phyloP scores from a whole-genome alignment of 2,888 invertebrate genomes.

The Chrysolina americana region DNA sequence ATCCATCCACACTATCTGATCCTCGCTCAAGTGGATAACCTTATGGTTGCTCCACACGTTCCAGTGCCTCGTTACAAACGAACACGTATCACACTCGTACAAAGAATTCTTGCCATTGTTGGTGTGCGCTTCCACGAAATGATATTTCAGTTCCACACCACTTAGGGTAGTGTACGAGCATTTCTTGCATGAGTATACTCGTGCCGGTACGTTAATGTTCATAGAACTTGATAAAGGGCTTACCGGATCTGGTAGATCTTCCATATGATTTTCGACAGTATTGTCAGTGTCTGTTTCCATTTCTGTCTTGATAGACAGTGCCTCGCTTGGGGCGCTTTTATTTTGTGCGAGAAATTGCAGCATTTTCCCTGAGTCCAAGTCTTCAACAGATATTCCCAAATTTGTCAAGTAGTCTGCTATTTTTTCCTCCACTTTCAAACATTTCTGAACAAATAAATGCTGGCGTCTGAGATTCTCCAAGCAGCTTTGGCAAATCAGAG shows the following conservation, averaged over 20 bases:
- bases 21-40: constrained; percentile 33
- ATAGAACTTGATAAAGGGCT: no score
- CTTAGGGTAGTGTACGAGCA: constrained; percentile 26
- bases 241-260: neutral
- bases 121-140: constrained; percentile 22
- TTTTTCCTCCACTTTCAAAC: constrained; percentile 6
- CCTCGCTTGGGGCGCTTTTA: neutral
- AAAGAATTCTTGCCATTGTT: constrained; percentile 2
- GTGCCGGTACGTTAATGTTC: neutral
- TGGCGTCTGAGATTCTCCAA: neutral
- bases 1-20: constrained; percentile 33
- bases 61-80: constrained; percentile 33
- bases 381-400: neutral
- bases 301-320: neutral
- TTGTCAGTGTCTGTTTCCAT: neutral
- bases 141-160: constrained; percentile 35
- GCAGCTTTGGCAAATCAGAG: neutral
- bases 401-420: neutral
- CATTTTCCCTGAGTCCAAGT: neutral
- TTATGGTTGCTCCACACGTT: constrained; percentile 42
- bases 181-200: constrained; percentile 29
- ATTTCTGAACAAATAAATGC: neutral
- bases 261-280: neutral
- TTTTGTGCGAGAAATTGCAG: constrained; percentile 1
- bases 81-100: constrained; percentile 33